Evolutionary conservation across 2,113 vertebrate species (phyloP).

Genomic region (Muscicapa adusta): DNA sequence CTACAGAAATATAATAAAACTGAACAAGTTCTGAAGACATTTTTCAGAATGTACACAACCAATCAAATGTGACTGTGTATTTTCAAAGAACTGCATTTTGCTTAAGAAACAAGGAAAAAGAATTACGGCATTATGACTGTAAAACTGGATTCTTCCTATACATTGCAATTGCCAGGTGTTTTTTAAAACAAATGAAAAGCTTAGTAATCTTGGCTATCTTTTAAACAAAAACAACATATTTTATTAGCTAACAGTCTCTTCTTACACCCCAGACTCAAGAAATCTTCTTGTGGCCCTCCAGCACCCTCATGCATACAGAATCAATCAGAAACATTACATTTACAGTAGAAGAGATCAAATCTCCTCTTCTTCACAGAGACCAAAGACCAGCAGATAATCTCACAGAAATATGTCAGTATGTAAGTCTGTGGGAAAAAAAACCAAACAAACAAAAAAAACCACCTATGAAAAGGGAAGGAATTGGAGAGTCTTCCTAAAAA

Average conservation of each 20-base stretch:
- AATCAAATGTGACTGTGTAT: not conserved
- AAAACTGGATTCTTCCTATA: not conserved
- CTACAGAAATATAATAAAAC: not conserved
- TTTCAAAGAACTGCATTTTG: not conserved
- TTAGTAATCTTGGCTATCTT: not conserved
- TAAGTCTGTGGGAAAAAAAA: not conserved
- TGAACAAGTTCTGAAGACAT: not conserved
- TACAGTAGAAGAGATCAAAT: not conserved
- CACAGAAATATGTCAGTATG: rapidly evolving
- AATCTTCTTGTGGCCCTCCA: not conserved
- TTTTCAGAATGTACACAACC: not conserved
- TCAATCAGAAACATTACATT: not conserved
- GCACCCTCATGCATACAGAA: not conserved
- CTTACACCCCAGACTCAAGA: rapidly evolving
- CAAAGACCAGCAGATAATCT: not conserved
- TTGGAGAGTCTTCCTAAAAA: not conserved
- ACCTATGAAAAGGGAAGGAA: not conserved
- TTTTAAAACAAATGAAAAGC: not conserved
- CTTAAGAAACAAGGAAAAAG: not conserved
- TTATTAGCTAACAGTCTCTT: not conserved
- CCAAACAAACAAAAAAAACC: no score
- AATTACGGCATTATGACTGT: not conserved
- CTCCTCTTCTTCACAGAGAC: not conserved
- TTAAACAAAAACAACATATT: not conserved
- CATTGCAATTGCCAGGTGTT: not conserved